These are phyloP conservation scores for Heloderma charlesbogerti DNA, from an alignment of 2,113 vertebrate species.

Conservation along the genomic window DNA sequence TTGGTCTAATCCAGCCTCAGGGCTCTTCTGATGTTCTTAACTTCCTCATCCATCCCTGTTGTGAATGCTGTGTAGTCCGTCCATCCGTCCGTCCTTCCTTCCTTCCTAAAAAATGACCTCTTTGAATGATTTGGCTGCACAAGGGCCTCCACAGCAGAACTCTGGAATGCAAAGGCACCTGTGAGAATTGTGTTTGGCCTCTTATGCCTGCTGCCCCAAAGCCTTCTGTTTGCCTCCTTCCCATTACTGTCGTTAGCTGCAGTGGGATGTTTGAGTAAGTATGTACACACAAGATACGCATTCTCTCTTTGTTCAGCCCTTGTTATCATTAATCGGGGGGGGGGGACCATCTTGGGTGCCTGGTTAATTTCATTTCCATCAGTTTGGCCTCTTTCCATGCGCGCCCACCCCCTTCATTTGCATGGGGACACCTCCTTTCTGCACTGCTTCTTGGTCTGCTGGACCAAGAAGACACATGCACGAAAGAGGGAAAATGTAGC, in stretches of 20 bases:
- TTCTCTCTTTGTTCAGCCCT: not conserved
- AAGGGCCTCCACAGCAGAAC: too few relatives aligned
- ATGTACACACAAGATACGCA: not conserved
- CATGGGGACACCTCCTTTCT: not conserved
- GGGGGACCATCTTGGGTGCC: not conserved
- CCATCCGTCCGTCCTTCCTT: too few relatives aligned
- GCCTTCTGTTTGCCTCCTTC: not conserved
- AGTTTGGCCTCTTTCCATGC: not conserved
- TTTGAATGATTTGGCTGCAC: not conserved
- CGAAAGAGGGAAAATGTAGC: not conserved
- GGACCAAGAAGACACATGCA: not conserved
- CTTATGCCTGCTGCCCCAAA: not conserved
- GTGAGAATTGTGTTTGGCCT: too few relatives aligned
- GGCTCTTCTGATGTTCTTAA: too few relatives aligned
- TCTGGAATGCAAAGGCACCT: not conserved
- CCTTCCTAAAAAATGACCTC: not conserved
- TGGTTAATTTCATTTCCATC: not conserved
- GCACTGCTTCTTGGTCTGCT: not conserved
- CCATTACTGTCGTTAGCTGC: not conserved
- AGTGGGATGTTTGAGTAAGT: not conserved
- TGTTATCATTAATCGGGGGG: not conserved
- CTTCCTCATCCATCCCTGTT: not conserved
- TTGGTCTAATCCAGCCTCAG: too few relatives aligned
- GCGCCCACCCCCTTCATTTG: not conserved
- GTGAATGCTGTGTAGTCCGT: not conserved